Conservation (phyloP, 2,113 vertebrate genomes). For the Catharus fuscescens region DNA sequence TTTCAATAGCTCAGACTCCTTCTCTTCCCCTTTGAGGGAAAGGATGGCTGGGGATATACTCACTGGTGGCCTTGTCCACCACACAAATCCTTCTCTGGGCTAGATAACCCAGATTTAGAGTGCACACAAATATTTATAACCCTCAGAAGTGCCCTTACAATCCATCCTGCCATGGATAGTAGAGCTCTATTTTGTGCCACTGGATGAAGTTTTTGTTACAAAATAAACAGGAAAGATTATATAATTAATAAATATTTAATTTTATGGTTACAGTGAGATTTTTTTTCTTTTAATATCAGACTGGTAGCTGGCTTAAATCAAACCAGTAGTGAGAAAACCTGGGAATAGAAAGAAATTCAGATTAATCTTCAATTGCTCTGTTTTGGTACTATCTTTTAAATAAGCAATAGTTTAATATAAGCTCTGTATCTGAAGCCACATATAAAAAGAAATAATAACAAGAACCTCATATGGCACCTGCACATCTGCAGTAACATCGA, state of each 20-base stretch:
- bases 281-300: not conserved
- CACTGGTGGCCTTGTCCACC: accelerated
- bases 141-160: not conserved
- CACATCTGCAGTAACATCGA: not conserved
- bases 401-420: not conserved
- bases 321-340: not conserved
- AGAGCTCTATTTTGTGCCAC: not conserved
- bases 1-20: not conserved
- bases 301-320: not conserved
- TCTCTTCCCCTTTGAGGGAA: not conserved
- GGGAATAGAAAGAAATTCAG: not conserved
- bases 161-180: not conserved
- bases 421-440: not conserved
- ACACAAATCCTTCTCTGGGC: not conserved
- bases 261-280: not conserved
- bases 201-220: not conserved
- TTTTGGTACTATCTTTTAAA: not conserved
- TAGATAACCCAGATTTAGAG: not conserved
- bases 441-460: not conserved
- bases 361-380: not conserved
- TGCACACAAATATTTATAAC: not conserved
- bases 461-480: not conserved
- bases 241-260: not conserved
- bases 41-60: not conserved
- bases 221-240: not conserved